Percentiles rank a stretch among this genome's conserved stretches.
Evolutionary conservation across 1,140 invertebrate genomes (phyloP).

Genomic region (Lutraria rhynchaena): DNA sequence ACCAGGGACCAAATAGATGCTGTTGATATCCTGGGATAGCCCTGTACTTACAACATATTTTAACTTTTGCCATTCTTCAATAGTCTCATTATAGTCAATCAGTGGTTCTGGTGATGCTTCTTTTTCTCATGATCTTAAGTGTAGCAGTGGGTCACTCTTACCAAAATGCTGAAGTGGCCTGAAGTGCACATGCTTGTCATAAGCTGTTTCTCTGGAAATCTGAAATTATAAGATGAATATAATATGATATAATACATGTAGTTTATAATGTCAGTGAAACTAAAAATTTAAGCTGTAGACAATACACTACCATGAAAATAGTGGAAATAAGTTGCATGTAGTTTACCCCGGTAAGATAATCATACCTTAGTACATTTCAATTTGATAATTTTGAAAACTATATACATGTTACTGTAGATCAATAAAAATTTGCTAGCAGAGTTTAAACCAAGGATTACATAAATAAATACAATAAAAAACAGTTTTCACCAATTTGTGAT

Average conservation of each 20-base stretch:
- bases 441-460: too few relatives aligned
- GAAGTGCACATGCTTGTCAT: conserved; percentile 18
- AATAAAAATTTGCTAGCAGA: too few relatives aligned
- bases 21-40: too few relatives aligned
- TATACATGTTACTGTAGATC: too few relatives aligned
- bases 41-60: not conserved
- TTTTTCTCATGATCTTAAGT: too few relatives aligned
- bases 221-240: not conserved
- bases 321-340: not conserved
- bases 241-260: not conserved
- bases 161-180: conserved; percentile 21
- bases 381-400: too few relatives aligned
- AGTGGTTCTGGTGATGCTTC: not conserved
- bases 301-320: not conserved
- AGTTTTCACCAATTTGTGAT: conserved; percentile 25
- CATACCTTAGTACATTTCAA: not conserved
- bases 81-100: not conserved
- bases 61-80: conserved; percentile 17
- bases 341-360: too few relatives aligned
- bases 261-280: too few relatives aligned
- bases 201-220: conserved; percentile 16
- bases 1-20: too few relatives aligned
- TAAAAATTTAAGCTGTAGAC: not conserved
- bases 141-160: not conserved
- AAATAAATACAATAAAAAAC: not conserved